Evolutionary conservation across 1,140 invertebrate genomes (phyloP), one percentile per base, ranked within the genome.

Genomic region (Procambarus clarkii): DNA sequence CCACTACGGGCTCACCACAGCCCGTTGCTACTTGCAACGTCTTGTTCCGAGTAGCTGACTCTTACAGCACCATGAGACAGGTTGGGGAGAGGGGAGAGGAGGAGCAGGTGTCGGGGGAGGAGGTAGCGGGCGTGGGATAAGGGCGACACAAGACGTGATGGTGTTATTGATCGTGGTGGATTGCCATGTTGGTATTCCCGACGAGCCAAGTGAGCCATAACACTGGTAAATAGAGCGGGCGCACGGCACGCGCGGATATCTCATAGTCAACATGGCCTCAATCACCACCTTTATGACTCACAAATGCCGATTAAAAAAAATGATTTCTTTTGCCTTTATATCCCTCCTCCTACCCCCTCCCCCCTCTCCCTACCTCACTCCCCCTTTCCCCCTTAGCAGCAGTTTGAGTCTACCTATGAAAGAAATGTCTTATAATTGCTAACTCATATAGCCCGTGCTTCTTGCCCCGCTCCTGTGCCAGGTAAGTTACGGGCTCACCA

Each of bases 141-240:
- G 11, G 24, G 24, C 13, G 48, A 9, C 46, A 79, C 45, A 34
- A 11, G 24, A 2, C 18, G 24, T 82, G 80, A 46, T 45, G 45
- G 54, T 54, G 80, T 50, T 82, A 82, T 82, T 58, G 80, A 82
- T 82, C 80, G 18, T 9, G 50, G 69, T 54, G 69, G 83, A 86
- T 86, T 86, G 83, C 83, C 83, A 15, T 86, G 83, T 86, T 86
- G 83, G 83, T 86, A 86, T 86, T 86, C 83, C 83, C 46, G 83
- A 86, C 83, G 64, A 86, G 83, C 83, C 76, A 87, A 87, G 86
- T 87, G 86, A 87, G 86, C 76, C 76, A 87, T 87, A 87, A 87
- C 86, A 79, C 54, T 7, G 83, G 64, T 76, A 76, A 86, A 86
- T 48, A 86, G 83, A n/a, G 5, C 0, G n/a, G 15, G 8, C 13